These are phyloP conservation scores for Rhipidura dahli DNA, from an alignment of 2,113 vertebrate species.

Conservation along the genomic window DNA sequence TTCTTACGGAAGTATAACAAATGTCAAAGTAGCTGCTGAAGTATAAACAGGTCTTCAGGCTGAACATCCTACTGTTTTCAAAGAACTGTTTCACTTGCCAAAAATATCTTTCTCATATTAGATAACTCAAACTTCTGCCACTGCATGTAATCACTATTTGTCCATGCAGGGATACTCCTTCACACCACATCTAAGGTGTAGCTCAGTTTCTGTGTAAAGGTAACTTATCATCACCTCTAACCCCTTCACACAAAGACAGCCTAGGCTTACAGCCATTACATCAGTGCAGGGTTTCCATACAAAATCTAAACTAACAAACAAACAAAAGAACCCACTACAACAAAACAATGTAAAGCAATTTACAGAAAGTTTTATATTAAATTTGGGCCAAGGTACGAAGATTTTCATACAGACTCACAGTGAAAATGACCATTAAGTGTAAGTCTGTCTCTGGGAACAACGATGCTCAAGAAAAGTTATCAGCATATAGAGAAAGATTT, in stretches of 20 bases:
- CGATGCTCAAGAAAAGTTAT: not conserved
- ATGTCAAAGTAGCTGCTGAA: not conserved
- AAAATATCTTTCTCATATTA: not conserved
- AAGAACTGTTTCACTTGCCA: not conserved
- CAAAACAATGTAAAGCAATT: not conserved
- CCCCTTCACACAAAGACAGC: not conserved
- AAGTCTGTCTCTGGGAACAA: not conserved
- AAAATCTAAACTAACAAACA: not conserved
- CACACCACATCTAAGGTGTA: not conserved
- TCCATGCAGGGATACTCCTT: not conserved
- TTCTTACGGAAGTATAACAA: not conserved
- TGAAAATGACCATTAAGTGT: not conserved
- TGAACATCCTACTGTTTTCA: not conserved
- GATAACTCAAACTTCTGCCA: not conserved
- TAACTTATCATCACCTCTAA: not conserved
- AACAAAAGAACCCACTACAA: not conserved
- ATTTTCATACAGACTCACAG: not conserved
- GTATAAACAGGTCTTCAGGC: not conserved
- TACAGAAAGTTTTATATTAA: not conserved
- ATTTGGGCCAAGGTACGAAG: not conserved
- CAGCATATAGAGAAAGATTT: not conserved
- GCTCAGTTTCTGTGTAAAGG: not conserved
- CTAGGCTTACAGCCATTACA: not conserved
- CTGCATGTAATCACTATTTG: not conserved
- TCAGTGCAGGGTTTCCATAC: not conserved